Evolutionary conservation across 2,888 invertebrate species (phyloP).

Genomic region (Dolomedes plantarius): DNA sequence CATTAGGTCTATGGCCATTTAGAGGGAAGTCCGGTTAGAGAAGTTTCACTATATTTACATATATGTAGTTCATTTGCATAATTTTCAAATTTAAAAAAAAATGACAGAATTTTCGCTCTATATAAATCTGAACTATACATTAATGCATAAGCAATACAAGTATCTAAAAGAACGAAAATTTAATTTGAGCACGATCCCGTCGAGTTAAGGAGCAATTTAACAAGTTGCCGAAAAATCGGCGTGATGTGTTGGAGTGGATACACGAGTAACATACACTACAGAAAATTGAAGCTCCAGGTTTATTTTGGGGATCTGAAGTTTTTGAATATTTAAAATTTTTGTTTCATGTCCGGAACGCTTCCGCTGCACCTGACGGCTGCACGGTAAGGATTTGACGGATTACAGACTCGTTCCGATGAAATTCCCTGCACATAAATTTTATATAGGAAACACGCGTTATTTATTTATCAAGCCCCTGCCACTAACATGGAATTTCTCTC

Average conservation of each 20-base stretch:
- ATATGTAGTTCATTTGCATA: too few species aligned
- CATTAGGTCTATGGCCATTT: too few species aligned
- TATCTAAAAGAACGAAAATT: background rate
- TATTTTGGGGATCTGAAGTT: constrained; percentile 22
- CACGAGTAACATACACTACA: constrained; percentile 11
- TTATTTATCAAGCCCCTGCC: constrained; percentile 33
- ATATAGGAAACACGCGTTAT: constrained; percentile 15
- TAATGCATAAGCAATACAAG: too few species aligned
- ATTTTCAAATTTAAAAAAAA: too few species aligned
- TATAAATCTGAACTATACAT: too few species aligned
- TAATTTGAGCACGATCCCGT: too few species aligned
- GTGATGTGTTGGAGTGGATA: constrained; percentile 19
- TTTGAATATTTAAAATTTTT: constrained; percentile 68
- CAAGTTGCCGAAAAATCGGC: constrained; percentile 32
- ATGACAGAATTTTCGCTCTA: too few species aligned
- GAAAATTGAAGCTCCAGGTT: constrained; percentile 41
- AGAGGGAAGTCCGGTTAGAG: too few species aligned
- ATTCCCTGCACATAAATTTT: constrained; percentile 57
- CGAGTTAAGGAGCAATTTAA: constrained; percentile 27
- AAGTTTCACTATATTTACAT: too few species aligned
- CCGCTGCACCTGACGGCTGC: constrained; percentile 31
- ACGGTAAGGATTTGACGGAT: constrained; percentile 50
- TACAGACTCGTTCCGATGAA: constrained; percentile 36
- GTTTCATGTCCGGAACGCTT: constrained; percentile 34
- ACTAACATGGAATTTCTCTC: background rate